phyloP scores from a whole-genome alignment of 2,797 vertebrate species.

The Zenarchopterus dispar region DNA sequence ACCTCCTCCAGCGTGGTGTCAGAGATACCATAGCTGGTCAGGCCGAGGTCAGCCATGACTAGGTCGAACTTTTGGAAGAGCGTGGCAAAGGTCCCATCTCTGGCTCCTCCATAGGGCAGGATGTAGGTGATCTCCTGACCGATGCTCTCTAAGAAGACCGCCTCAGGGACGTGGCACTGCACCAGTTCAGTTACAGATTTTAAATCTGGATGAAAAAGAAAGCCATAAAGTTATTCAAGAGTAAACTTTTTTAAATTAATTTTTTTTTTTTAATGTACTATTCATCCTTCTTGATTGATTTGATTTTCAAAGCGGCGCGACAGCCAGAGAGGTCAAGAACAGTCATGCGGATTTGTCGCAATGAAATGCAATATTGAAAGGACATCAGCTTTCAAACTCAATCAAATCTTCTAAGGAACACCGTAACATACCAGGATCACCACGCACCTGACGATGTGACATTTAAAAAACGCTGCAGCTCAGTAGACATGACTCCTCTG shows the following conservation, averaged over 20 bases:
- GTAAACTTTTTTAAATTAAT: no score
- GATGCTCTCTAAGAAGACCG: conserved; percentile 91
- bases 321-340: neutral
- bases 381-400: neutral
- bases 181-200: conserved; percentile 81
- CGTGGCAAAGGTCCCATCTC: conserved; percentile 90
- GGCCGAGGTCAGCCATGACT: conserved; percentile 86
- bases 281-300: neutral
- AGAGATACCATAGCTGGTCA: conserved; percentile 96
- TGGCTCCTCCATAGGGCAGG: conserved; percentile 90
- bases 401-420: neutral
- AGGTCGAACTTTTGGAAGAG: conserved; percentile 94
- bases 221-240: conserved; percentile 6
- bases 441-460: conserved; percentile 50
- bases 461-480: conserved; percentile 59
- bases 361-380: conserved; percentile 9
- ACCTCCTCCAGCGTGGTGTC: conserved; percentile 98
- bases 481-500: conserved; percentile 60
- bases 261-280: neutral
- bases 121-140: conserved; percentile 95
- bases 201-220: conserved; percentile 56
- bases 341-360: neutral
- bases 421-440: conserved; percentile 10
- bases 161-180: conserved; percentile 87
- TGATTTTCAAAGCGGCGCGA: neutral